Evolutionary conservation across 1,140 invertebrate species (phyloP).

Genomic region (Pseudoatta argentina): DNA sequence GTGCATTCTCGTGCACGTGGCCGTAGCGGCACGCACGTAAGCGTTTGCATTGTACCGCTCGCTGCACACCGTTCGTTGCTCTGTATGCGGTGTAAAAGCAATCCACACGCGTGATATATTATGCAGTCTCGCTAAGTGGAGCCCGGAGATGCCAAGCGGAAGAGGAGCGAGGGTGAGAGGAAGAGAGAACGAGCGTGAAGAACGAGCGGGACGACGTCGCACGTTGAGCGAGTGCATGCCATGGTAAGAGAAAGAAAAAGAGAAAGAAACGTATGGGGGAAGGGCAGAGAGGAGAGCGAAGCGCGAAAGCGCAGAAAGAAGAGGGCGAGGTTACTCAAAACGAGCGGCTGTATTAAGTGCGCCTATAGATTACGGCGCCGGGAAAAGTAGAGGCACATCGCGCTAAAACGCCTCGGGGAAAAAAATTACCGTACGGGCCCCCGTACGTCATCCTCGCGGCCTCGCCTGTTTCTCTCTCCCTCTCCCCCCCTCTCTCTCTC

Average conservation of each 20-base stretch:
- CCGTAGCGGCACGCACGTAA: conserved; percentile 14
- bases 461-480: background rate
- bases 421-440: conserved; percentile 79
- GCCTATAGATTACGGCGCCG: conserved; percentile 83
- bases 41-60: conserved; percentile 35
- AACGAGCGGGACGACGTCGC: conserved; percentile 48
- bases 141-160: conserved; percentile 62
- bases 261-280: conserved; percentile 32
- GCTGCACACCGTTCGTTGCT: conserved; percentile 38
- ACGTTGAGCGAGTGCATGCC: conserved; percentile 51
- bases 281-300: conserved; percentile 7
- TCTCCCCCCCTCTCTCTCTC: background rate
- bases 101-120: conserved; percentile 81
- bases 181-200: conserved; percentile 37
- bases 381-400: conserved; percentile 77
- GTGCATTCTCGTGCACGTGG: conserved; percentile 27
- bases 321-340: conserved; percentile 74
- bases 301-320: conserved; percentile 33
- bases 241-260: conserved; percentile 45
- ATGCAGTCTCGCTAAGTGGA: conserved; percentile 82
- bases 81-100: conserved; percentile 70
- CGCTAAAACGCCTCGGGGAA: conserved; percentile 80
- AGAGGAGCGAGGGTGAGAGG: conserved; percentile 33
- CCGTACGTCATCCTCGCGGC: conserved; percentile 76
- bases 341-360: conserved; percentile 86